Base-by-base conservation (phyloP, 2,113 vertebrate genomes). In the Pollachius pollachius region DNA sequence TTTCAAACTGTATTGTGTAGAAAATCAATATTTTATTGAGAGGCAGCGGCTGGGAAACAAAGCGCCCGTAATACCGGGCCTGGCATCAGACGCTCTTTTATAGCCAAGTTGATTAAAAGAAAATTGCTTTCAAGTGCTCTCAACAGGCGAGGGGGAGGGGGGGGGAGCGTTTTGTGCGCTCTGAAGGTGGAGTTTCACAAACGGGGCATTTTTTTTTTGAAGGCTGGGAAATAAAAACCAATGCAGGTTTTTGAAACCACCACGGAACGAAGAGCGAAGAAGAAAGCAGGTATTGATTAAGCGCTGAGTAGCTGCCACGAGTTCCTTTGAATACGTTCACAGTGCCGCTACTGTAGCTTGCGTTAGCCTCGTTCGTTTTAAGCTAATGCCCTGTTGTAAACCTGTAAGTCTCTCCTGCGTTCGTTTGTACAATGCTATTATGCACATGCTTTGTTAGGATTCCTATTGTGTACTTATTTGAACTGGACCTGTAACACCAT, bases 111-210 rank as follows among this genome's bases (percentile, higher is more conserved):
- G 89, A 90, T 90, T 90, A 90, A 89, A 90, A 89, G 86, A 87
- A 90, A 89, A 90, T 89, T 90, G 88, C 85, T 88, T 90, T 88
- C 85, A 87, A 90, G 86, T 82, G 85, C 85, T 87, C 84, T 88
- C 85, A 84, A 84, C 89, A 82, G 86, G 83, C 84, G 67, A 78
- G 81, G 84, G 76, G 75, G 86, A 88, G 82, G 84, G 81, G 85
- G 85, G 81, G 85, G 68, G 80, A 82, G 74, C 76, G 77, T 75
- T 73, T 84, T 78, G 68, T 73, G 74, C 11, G 65, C 54, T 48
- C 66, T 21, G 76, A 41, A 41, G 37, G 74, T 75, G 70, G 79
- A 81, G 77, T 85, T 81, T 80, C 74, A 79, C 79, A 82, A 82
- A 86, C 77, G 71, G 73, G 72, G 74, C 84, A 81, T 78, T 78